Evolutionary conservation across 2,113 vertebrate species (phyloP).

Genomic region (Bostrychus sinensis): DNA sequence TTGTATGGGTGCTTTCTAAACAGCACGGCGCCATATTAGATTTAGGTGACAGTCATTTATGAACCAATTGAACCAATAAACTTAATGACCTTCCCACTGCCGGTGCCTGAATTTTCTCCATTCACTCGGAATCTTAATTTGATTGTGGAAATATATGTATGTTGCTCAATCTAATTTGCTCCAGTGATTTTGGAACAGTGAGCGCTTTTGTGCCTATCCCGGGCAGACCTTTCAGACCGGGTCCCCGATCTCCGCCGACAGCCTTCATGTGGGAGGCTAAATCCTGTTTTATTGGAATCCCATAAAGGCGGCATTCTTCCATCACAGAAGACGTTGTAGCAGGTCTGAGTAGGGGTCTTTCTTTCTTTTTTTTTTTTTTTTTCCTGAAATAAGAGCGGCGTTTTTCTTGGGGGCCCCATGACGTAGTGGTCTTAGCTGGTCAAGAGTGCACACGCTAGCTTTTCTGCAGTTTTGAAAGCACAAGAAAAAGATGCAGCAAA

Average conservation of each 20-base stretch:
- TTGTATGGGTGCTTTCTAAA: constrained; percentile 27
- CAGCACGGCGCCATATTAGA: constrained; percentile 60
- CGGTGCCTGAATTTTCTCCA: constrained; percentile 52
- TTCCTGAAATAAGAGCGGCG: constrained; percentile 47
- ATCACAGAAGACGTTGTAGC: constrained; percentile 44
- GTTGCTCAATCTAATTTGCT: constrained; percentile 66
- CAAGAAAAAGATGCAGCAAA: constrained; percentile 23
- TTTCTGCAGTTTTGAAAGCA: constrained; percentile 57
- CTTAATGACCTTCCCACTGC: constrained; percentile 65
- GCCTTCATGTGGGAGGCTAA: constrained; percentile 63
- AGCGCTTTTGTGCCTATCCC: constrained; percentile 64
- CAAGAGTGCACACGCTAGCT: constrained; percentile 48
- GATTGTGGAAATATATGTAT: constrained; percentile 70
- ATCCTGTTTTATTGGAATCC: constrained; percentile 48
- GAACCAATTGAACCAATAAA: constrained; percentile 69
- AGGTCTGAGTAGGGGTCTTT: constrained; percentile 36
- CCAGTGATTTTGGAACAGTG: constrained; percentile 56
- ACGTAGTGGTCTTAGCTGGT: constrained; percentile 41
- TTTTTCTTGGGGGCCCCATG: constrained; percentile 36
- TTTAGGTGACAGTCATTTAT: constrained; percentile 68
- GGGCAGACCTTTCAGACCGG: constrained; percentile 45
- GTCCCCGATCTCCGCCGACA: constrained; percentile 26
- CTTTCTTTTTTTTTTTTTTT: too few relatives aligned
- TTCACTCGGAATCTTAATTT: constrained; percentile 71
- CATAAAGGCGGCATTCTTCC: constrained; percentile 59